These are phyloP conservation scores for Cyprinodon variegatus DNA, from an alignment of 2,113 vertebrate genomes.

Conservation along the genomic window DNA sequence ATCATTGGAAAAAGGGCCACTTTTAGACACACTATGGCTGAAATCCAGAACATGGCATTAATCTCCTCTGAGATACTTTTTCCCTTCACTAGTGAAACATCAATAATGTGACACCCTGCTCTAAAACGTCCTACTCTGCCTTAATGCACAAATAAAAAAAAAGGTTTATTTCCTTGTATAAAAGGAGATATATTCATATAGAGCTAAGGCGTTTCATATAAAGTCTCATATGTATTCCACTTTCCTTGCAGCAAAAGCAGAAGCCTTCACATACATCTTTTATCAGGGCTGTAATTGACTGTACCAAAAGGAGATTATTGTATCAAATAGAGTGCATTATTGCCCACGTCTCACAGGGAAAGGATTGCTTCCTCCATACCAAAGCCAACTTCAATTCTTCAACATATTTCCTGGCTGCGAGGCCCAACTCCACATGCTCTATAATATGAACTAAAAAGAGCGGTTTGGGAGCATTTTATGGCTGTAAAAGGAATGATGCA, in stretches of 20 bases:
- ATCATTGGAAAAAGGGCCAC: not conserved
- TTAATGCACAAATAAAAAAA: slow-evolving; percentile 35
- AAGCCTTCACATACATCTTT: slow-evolving; percentile 49
- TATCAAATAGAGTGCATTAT: slow-evolving; percentile 40
- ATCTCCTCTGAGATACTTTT: not conserved
- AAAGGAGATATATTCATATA: slow-evolving; percentile 9
- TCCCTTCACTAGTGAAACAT: slow-evolving; percentile 24
- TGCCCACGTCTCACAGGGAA: slow-evolving; percentile 6
- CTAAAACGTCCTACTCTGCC: slow-evolving; percentile 23
- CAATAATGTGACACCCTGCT: slow-evolving; percentile 19
- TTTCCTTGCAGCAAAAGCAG: slow-evolving; percentile 28
- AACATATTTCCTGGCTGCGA: not conserved
- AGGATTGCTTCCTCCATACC: slow-evolving; percentile 24
- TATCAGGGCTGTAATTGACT: slow-evolving; percentile 57
- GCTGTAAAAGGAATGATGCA: not conserved
- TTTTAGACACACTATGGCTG: not conserved
- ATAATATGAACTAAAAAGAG: not conserved
- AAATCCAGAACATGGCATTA: not conserved
- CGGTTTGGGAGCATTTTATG: not conserved
- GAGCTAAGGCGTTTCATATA: not conserved
- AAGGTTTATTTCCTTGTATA: slow-evolving; percentile 26
- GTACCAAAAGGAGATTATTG: slow-evolving; percentile 55
- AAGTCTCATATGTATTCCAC: slow-evolving; percentile 16
- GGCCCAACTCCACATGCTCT: not conserved
- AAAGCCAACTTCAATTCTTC: not conserved